phyloP scores from a whole-genome alignment of 2,113 vertebrate species.

The Macheiramphus alcinus region DNA sequence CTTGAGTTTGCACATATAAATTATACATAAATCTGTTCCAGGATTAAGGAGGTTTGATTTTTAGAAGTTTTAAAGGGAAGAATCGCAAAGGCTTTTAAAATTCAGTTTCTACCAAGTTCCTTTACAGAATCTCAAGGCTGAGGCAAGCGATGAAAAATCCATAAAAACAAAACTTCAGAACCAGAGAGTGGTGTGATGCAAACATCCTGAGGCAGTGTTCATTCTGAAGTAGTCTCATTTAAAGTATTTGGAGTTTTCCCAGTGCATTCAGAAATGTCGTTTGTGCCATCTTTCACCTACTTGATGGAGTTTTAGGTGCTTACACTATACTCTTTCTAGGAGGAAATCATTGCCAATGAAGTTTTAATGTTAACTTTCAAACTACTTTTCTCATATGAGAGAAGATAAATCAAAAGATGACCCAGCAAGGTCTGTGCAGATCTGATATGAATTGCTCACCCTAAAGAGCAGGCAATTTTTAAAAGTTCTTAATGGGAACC shows the following conservation, averaged over 20 bases:
- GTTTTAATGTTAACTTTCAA: background rate
- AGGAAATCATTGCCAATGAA: background rate
- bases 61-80: background rate
- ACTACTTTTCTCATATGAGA: background rate
- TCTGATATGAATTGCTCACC: background rate
- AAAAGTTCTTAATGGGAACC: background rate
- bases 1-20: background rate
- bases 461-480: background rate
- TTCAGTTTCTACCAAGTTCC: background rate
- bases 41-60: background rate
- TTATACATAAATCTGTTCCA: slow-evolving; percentile 5
- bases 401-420: background rate
- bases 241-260: background rate
- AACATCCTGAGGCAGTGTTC: slow-evolving; percentile 42
- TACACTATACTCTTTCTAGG: background rate
- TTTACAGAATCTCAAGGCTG: background rate
- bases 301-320: background rate
- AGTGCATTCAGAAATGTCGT: background rate
- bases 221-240: background rate
- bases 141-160: background rate
- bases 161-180: slow-evolving; percentile 39
- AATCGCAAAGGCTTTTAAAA: background rate
- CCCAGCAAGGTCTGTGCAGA: background rate
- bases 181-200: background rate
- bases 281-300: background rate